These are phyloP conservation scores for Nycticebus coucang DNA, from an alignment of 2,113 vertebrate genomes.

Conservation along the genomic window DNA sequence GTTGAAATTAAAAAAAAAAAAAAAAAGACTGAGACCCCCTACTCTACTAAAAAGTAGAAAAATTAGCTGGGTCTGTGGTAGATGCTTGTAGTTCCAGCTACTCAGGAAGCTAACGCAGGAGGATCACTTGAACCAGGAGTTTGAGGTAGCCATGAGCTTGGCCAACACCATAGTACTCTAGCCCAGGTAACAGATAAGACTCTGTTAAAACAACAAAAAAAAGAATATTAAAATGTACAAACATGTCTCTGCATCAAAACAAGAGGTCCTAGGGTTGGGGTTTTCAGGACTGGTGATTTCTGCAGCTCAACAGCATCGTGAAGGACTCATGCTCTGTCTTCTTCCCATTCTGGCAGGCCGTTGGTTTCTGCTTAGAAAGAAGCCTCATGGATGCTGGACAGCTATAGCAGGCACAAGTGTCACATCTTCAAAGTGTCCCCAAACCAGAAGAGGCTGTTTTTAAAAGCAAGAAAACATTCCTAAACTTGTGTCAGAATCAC, in stretches of 20 bases:
- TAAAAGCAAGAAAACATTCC: not conserved
- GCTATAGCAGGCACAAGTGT: not conserved
- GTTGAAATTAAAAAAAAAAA: too few relatives aligned
- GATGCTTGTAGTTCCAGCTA: too few relatives aligned
- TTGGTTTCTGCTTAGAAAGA: not conserved
- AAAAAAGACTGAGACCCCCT: too few relatives aligned
- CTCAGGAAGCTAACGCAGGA: too few relatives aligned
- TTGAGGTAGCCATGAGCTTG: too few relatives aligned
- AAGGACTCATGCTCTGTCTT: not conserved
- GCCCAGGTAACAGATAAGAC: too few relatives aligned
- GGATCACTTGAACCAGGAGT: too few relatives aligned
- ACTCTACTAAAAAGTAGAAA: too few relatives aligned
- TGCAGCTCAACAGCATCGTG: not conserved
- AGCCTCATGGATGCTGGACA: not conserved
- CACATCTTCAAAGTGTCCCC: not conserved
- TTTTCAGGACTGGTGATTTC: not conserved
- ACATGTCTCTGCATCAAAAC: not conserved
- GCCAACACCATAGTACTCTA: too few relatives aligned
- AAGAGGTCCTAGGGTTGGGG: not conserved
- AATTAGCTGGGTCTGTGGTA: too few relatives aligned
- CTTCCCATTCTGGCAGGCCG: not conserved
- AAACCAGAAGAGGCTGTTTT: constrained; percentile 13
- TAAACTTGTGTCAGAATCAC: not conserved
- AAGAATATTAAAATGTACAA: not conserved
- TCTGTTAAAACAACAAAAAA: not conserved